Evolutionary conservation across 2,888 invertebrate species (phyloP), one percentile per base, ranked within the genome.

Genomic region (Eupithecia subfuscata): DNA sequence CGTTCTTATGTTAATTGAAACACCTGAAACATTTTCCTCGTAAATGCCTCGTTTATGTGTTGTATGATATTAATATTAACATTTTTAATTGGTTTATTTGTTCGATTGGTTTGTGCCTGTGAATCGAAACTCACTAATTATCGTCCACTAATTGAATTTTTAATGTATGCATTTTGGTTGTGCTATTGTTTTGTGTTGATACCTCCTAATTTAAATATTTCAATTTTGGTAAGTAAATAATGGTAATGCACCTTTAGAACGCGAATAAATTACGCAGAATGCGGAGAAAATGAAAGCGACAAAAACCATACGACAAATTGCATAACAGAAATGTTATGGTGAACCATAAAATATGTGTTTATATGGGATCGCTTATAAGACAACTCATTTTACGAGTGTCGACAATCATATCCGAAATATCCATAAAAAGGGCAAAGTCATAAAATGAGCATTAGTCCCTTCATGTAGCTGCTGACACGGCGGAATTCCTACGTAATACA

Each of bases 371-470:
- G 85, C 87, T 89, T 86, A 86, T 86, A 86, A 86, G 86, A 86
- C 84, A 87, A 88, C 85, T 87, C 87, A 80, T 90, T 89, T 90
- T 89, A 90, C 87, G 90, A 89, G 87, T 87, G 89, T 84, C 88
- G 89, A 90, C 90, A 91, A 92, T 90, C 88, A 91, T 92, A 91
- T 89, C 87, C 87, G 87, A 89, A 89, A 90, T 90, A 89, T 87
- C 87, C 89, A 88, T 92, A 91, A 93, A 92, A 91, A 89, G 88
- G 90, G 88, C 87, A 87, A 85, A 84, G 86, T 88, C 90, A 88
- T 92, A 92, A 92, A 92, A 87, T 86, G 88, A 84, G 85, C 90
- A 90, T 93, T 92, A 91, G 91, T 88, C 90, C 90, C 90, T 88
- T 85, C 86, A 85, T 85, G 85, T 87, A 88, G 85, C 84, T 86